Base-by-base conservation (phyloP, 2,797 vertebrate genomes). In the Scleropages formosus region DNA sequence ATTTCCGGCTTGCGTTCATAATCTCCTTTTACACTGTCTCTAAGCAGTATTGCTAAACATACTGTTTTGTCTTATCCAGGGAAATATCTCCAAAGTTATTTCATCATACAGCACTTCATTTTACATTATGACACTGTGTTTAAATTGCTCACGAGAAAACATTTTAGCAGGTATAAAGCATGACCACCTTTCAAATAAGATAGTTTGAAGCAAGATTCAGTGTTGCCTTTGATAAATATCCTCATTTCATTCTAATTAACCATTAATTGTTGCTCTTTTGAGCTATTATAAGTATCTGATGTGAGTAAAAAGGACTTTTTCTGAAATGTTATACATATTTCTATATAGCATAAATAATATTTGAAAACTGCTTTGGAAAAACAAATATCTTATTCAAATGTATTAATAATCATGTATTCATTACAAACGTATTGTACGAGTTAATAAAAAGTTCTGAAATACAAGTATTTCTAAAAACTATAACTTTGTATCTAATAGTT, bases 161-260 rank as follows among this genome's bases (percentile, higher is more conserved):
- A 15, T 8, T 8, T 49, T 15, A 39, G 22, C 13, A 0, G 67
- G 24, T n/a, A n/a, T n/a, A n/a, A n/a, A n/a, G n/a, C n/a, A n/a
- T n/a, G n/a, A n/a, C n/a, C n/a, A n/a, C n/a, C n/a, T n/a, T 39
- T 39, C 31, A 39, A 39, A 39, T 6, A 39, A 2, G 31, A 39
- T 31, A 6, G 31, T 31, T 2, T 39, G 2, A 39, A 39, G 31
- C 31, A 6, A 6, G 31, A 39, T 39, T 39, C 31, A 39, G 31
- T 31, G 6, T 39, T 2, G 6, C 31, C 31, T 6, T 39, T 39
- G 31, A 39, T 31, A 6, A 39, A n/a, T n/a, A n/a, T n/a, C n/a
- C n/a, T 18, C 18, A 18, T 26, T 66, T 74, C 63, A 39, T 75
- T 27, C 44, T 26, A 58, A 68, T 47, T 72, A 72, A 65, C 68